Percentiles rank a stretch among this genome's conserved stretches.
These are phyloP conservation scores for Lutraria lutraria DNA, from an alignment of 2,888 invertebrate species.

Conservation along the genomic window DNA sequence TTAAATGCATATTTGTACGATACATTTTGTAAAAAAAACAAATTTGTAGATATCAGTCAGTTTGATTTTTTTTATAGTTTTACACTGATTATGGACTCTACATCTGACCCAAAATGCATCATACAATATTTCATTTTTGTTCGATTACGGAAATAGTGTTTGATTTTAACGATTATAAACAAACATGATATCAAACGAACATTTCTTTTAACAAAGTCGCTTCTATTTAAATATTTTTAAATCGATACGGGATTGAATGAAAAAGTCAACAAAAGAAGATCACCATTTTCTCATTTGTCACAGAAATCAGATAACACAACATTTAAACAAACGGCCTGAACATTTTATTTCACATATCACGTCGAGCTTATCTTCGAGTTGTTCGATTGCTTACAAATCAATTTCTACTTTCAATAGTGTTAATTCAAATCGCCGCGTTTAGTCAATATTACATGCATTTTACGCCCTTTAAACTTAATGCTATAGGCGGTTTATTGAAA, in stretches of 20 bases:
- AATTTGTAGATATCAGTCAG: no score
- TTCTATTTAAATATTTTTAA: slow-evolving; percentile 34
- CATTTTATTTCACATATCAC: slow-evolving; percentile 30
- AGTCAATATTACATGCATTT: slow-evolving; percentile 39
- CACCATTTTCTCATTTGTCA: slow-evolving; percentile 27
- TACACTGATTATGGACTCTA: no score
- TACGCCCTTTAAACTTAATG: slow-evolving; percentile 32
- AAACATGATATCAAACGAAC: background rate
- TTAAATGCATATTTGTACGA: no score
- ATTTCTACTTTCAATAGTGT: slow-evolving; percentile 41
- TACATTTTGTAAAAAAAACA: no score
- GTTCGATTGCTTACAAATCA: slow-evolving; percentile 36
- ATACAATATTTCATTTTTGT: background rate
- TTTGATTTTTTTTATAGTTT: no score
- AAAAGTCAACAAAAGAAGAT: slow-evolving; percentile 24
- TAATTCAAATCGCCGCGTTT: slow-evolving; percentile 25
- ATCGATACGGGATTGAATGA: slow-evolving; percentile 36
- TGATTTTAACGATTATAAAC: slow-evolving; percentile 4
- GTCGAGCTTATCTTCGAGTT: slow-evolving; percentile 27
- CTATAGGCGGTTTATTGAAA: slow-evolving; percentile 19
- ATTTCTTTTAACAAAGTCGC: background rate
- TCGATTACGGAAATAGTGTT: background rate
- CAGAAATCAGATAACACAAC: slow-evolving; percentile 38
- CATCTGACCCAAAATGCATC: no score
- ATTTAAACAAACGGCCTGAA: slow-evolving; percentile 29